Evolutionary conservation across 2,888 invertebrate species (phyloP).

Genomic region (Capitulum mitella): DNA sequence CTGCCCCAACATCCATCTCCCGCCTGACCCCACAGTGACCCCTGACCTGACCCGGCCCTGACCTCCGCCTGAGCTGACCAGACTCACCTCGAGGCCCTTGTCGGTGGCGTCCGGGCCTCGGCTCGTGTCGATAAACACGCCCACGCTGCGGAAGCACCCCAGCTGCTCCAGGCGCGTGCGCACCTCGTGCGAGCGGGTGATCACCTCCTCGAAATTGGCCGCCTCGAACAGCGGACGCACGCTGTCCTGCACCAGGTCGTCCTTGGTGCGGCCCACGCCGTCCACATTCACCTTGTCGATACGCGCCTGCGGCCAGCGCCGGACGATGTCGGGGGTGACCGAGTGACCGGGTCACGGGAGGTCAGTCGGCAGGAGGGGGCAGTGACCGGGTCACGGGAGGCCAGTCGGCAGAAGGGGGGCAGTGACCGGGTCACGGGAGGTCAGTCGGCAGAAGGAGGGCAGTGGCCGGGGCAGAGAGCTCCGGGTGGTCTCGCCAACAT

Average conservation of each 20-base stretch:
- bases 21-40: too few relatives aligned
- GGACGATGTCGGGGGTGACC: not conserved
- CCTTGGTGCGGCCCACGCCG: constrained; percentile 76
- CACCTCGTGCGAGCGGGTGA: constrained; percentile 52
- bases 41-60: too few relatives aligned
- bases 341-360: too few relatives aligned
- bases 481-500: too few relatives aligned
- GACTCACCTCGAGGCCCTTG: constrained; percentile 35
- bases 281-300: constrained; percentile 80
- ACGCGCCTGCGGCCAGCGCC: constrained; percentile 52
- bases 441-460: too few relatives aligned
- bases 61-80: too few relatives aligned
- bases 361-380: too few relatives aligned
- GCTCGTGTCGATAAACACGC: constrained; percentile 79
- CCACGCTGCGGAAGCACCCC: constrained; percentile 81
- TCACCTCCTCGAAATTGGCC: constrained; percentile 63
- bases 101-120: constrained; percentile 53
- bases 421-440: too few relatives aligned
- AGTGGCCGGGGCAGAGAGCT: too few relatives aligned
- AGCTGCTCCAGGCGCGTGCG: constrained; percentile 67
- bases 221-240: constrained; percentile 76
- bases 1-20: too few relatives aligned
- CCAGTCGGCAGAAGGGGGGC: too few relatives aligned
- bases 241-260: constrained; percentile 73
- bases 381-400: too few relatives aligned